Conservation (phyloP, 2,888 invertebrate genomes). For the Aleiodes testaceus region DNA sequence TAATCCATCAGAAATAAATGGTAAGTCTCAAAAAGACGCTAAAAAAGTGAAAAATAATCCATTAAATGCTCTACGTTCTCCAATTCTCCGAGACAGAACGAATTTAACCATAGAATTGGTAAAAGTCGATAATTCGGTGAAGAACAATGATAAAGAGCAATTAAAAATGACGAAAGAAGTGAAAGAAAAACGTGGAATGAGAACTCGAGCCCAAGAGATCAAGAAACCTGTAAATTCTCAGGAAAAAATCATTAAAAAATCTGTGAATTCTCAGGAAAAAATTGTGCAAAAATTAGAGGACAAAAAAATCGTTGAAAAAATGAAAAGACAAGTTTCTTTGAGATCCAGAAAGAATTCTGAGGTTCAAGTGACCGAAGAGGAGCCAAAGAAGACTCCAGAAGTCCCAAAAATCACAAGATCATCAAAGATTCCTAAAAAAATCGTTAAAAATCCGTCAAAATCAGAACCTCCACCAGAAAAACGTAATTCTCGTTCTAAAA, state of each 20-base stretch:
- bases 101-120: slow-evolving; percentile 46
- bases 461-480: neutral
- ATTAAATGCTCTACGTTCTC: slow-evolving; percentile 31
- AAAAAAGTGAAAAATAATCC: slow-evolving; percentile 20
- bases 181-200: neutral
- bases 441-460: neutral
- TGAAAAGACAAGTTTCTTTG: neutral
- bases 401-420: neutral
- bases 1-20: neutral
- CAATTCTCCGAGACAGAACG: slow-evolving; percentile 54
- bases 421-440: neutral
- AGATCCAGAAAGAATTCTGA: neutral
- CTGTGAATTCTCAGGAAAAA: too few species aligned
- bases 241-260: too few species aligned
- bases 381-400: neutral
- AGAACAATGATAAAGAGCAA: slow-evolving; percentile 40
- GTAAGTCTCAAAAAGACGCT: slow-evolving; percentile 41
- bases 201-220: neutral
- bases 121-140: slow-evolving; percentile 52
- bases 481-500: neutral
- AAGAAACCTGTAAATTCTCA: neutral
- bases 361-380: neutral
- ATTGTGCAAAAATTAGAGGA: neutral
- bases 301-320: neutral
- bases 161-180: neutral